phyloP scores from a whole-genome alignment of 92 coral and sea anemone species.

The Galaxea fascicularis region DNA sequence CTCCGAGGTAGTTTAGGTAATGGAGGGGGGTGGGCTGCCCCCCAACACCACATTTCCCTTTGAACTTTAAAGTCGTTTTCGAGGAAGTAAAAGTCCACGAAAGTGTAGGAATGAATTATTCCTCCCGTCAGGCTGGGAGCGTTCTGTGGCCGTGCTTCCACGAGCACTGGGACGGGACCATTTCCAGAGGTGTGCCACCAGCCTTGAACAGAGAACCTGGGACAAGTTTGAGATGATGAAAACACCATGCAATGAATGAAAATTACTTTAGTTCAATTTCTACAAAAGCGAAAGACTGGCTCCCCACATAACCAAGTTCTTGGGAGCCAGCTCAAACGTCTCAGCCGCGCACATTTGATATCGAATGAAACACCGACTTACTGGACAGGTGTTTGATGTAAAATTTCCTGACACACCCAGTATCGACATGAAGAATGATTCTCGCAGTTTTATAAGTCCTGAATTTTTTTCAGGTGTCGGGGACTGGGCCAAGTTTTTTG shows the following conservation, averaged over 20 bases:
- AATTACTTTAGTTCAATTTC: background rate
- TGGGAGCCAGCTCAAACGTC: too few species aligned
- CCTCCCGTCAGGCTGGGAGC: slow-evolving; percentile 21
- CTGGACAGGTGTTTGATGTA: too few species aligned
- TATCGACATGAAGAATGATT: too few species aligned
- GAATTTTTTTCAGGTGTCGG: too few species aligned
- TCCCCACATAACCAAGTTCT: too few species aligned
- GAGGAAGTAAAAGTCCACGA: slow-evolving; percentile 31
- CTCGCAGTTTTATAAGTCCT: too few species aligned
- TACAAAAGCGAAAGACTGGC: too few species aligned
- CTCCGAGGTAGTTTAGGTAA: slow-evolving; percentile 51
- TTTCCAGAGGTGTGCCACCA: slow-evolving; percentile 41
- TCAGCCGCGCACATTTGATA: too few species aligned
- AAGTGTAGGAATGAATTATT: slow-evolving; percentile 39
- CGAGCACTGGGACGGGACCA: slow-evolving; percentile 37
- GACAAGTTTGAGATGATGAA: background rate
- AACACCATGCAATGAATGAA: background rate
- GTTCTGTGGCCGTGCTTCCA: slow-evolving; percentile 46
- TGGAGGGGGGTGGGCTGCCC: slow-evolving; percentile 41
- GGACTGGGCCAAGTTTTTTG: too few species aligned
- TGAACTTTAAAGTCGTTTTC: slow-evolving; percentile 38
- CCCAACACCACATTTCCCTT: slow-evolving; percentile 46
- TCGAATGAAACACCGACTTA: too few species aligned
- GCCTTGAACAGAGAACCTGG: slow-evolving; percentile 51
- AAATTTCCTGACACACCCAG: too few species aligned